Base-by-base conservation (phyloP, 2,113 vertebrate genomes). In the Brachyhypopomus gauderio region DNA sequence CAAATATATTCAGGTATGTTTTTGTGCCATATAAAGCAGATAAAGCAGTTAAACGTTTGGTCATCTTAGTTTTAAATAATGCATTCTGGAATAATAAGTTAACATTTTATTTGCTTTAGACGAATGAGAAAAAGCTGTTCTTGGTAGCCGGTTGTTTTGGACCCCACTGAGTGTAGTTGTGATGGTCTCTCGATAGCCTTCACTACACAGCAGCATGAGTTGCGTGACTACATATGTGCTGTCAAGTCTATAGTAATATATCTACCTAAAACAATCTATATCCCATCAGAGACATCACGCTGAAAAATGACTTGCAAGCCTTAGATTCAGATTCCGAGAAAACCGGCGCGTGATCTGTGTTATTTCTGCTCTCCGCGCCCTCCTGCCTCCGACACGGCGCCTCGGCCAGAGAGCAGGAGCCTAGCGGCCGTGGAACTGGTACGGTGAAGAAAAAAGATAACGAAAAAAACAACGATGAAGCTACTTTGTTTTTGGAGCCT, bases 401-500 rank as follows among this genome's bases (percentile, higher is more conserved):
- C 25, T n/a, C 45, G 11, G 11, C 25, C 27, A 38, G 17, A 6
- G 22, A 72, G 78, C 77, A 1, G 27, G 69, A 84, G 77, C 77
- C 56, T 16, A 19, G 25, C 22, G 22, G 17, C 41, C 30, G 70
- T 79, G 77, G 58, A 56, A 17, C 23, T 78, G 75, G 72, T 36
- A 19, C 8, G 45, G 12, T 8, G 45, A 38, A 38, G 38, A 38
- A 38, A 38, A 7, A n/a, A n/a, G 38, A 38, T 38, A 7, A 38
- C 81, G 58, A 81, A 81, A 83, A 74, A 80, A 87, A 88, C 83
- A 89, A n/a, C n/a, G 63, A 88, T 70, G 81, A 69, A 76, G 81
- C 72, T 76, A 88, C 83, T 90, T 89, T 91, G 85, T 88, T 90
- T 92, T 90, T 85, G 88, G 86, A 89, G 88, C 77, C 81, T 83